Conservation (phyloP, 2,113 vertebrate genomes). For the Oenanthe oenanthe region DNA sequence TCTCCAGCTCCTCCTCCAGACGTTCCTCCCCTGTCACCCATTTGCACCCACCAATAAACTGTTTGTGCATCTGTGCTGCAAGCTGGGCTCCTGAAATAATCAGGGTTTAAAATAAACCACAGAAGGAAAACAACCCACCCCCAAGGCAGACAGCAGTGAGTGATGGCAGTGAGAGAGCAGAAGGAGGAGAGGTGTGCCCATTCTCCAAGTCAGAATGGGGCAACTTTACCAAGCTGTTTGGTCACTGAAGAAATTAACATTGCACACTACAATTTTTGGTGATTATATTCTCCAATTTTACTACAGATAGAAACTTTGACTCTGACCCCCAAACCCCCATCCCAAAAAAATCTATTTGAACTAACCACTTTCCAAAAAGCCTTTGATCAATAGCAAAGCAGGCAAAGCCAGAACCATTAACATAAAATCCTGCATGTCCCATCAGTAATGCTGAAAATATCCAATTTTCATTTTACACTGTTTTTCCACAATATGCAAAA, state of each 20-base stretch:
- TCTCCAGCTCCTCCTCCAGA: slow-evolving; percentile 3
- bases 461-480: neutral
- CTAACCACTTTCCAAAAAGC: neutral
- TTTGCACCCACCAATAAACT: neutral
- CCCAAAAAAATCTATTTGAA: neutral
- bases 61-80: neutral
- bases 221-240: neutral
- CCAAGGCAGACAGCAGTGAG: neutral
- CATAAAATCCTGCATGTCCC: neutral
- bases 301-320: neutral
- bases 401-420: neutral
- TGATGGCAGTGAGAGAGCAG: neutral
- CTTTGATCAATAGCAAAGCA: neutral
- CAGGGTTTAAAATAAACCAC: neutral
- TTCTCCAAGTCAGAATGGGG: neutral
- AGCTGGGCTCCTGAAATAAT: neutral
- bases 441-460: neutral
- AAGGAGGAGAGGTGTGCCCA: neutral
- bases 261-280: neutral
- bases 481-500: neutral
- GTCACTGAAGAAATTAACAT: neutral
- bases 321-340: rapidly evolving
- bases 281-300: neutral
- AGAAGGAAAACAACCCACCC: neutral
- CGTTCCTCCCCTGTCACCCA: neutral